Conservation (phyloP, 2,888 invertebrate species). For the Troides helena region DNA sequence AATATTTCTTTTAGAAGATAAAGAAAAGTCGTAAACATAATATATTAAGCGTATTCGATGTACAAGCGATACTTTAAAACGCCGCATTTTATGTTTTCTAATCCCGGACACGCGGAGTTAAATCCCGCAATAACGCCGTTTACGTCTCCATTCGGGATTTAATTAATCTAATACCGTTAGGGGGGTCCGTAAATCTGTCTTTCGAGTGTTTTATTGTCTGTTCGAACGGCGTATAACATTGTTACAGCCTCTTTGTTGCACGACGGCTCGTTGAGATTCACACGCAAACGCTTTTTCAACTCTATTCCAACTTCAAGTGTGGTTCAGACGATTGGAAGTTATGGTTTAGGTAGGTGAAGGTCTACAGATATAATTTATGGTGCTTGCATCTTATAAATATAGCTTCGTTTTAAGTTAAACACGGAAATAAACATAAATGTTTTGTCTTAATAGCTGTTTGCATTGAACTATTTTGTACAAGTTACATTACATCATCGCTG, state of each 20-base stretch:
- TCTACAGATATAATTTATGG: not conserved
- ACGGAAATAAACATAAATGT: not conserved
- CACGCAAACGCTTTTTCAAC: not conserved
- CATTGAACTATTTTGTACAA: no score
- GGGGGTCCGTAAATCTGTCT: conserved; percentile 22
- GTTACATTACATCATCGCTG: no score
- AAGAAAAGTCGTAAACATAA: not conserved
- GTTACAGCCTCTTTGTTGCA: not conserved
- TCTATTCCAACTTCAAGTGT: not conserved
- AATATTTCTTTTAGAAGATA: not conserved
- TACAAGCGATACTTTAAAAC: not conserved
- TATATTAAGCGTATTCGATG: not conserved
- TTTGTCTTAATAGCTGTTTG: no score
- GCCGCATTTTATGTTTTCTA: conserved; percentile 3
- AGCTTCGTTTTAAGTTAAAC: not conserved
- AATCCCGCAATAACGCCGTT: conserved; percentile 12
- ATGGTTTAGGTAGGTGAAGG: not conserved
- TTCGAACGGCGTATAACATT: conserved; percentile 1
- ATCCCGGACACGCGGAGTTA: conserved; percentile 8
- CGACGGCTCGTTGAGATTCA: not conserved
- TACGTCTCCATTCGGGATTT: conserved; percentile 20
- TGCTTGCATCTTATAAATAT: not conserved
- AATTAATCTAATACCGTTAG: conserved; percentile 27
- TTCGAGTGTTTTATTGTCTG: conserved; percentile 24
- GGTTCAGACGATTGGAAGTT: not conserved